A percentile compares a stretch with the other conserved stretches of the same genome.
phyloP scores from a whole-genome alignment of 2,113 vertebrate species.

The Chaetops frenatus region DNA sequence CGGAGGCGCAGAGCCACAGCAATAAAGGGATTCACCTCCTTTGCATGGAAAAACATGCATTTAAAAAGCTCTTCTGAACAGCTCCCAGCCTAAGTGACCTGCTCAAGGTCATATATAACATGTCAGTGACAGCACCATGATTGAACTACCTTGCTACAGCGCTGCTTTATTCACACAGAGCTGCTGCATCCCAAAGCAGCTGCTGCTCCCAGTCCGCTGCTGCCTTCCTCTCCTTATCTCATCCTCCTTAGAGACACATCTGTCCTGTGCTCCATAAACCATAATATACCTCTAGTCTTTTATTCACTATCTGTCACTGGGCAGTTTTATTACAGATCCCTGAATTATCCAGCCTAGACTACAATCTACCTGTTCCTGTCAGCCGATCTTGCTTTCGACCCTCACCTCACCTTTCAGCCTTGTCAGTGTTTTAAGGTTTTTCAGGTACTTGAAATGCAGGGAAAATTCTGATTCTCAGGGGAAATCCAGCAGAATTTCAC shows the following conservation, averaged over 20 bases:
- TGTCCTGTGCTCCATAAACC: slow-evolving; percentile 43
- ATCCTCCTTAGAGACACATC: slow-evolving; percentile 45
- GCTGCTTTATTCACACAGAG: slow-evolving; percentile 2
- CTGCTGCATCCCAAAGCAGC: slow-evolving; percentile 26
- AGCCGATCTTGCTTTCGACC: neutral
- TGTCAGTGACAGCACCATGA: neutral
- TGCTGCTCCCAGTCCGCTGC: accelerated
- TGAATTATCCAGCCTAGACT: slow-evolving; percentile 38
- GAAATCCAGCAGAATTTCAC: neutral
- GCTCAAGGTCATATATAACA: slow-evolving; percentile 27
- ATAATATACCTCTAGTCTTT: slow-evolving; percentile 44
- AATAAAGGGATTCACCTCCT: neutral
- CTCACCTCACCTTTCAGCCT: neutral
- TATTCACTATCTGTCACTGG: slow-evolving; percentile 31
- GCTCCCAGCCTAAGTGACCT: slow-evolving; percentile 6
- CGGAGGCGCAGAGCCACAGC: neutral
- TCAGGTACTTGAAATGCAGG: neutral
- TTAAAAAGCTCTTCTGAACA: slow-evolving; percentile 5
- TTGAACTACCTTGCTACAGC: neutral
- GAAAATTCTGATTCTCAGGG: neutral
- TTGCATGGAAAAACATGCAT: neutral
- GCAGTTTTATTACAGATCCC: slow-evolving; percentile 45
- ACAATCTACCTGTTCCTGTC: slow-evolving; percentile 14
- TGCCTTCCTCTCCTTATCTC: slow-evolving; percentile 16
- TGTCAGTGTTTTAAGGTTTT: neutral